phyloP scores from a whole-genome alignment of 2,888 invertebrate species.

The Abrostola triplasia region DNA sequence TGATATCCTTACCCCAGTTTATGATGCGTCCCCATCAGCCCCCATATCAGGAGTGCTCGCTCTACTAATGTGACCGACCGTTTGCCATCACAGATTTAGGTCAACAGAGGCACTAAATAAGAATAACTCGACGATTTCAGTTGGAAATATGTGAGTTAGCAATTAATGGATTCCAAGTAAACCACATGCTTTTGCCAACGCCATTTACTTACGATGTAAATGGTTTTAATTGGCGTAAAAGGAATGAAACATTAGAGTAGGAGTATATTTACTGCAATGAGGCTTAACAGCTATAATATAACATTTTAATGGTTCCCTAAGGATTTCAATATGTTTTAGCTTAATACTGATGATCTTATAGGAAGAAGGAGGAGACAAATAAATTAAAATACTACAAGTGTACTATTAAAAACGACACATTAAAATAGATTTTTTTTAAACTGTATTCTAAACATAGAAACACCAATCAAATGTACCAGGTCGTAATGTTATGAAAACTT shows the following conservation, averaged over 20 bases:
- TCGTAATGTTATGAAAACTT: constrained; percentile 45
- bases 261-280: constrained; percentile 7
- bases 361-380: too few relatives aligned
- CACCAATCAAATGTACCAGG: constrained; percentile 20
- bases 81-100: constrained; percentile 60
- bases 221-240: constrained; percentile 18
- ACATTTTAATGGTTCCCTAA: neutral
- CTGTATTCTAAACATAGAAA: constrained; percentile 12
- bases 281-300: neutral
- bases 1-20: constrained; percentile 11
- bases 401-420: too few relatives aligned
- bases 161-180: constrained; percentile 30
- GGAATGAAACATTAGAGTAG: constrained; percentile 5
- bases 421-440: too few relatives aligned
- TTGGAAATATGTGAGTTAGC: constrained; percentile 26
- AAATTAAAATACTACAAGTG: too few relatives aligned
- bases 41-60: constrained; percentile 45
- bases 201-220: constrained; percentile 12
- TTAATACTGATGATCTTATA: too few relatives aligned
- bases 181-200: constrained; percentile 17
- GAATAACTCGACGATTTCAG: constrained; percentile 48
- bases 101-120: constrained; percentile 58
- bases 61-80: constrained; percentile 60
- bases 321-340: neutral
- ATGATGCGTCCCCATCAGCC: constrained; percentile 35